These are phyloP conservation scores for Alviniconcha marisindica DNA, from an alignment of 1,140 invertebrate genomes.

Conservation along the genomic window DNA sequence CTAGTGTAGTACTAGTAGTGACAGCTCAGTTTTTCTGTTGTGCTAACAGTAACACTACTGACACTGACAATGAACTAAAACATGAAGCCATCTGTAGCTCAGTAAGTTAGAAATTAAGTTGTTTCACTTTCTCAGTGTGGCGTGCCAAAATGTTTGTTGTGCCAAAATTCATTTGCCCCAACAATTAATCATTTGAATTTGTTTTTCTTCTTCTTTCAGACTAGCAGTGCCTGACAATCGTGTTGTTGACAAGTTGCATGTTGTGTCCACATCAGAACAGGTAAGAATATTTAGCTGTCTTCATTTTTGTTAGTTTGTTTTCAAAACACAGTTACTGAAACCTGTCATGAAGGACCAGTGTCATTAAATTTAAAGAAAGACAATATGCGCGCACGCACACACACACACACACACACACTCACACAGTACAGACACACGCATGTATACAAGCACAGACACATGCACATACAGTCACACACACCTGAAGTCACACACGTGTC, in stretches of 20 bases:
- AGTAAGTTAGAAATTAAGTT: background rate
- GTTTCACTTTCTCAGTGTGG: background rate
- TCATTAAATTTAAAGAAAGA: background rate
- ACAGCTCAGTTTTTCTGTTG: background rate
- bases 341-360: background rate
- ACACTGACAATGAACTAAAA: background rate
- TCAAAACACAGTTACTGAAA: background rate
- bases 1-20: too few species aligned
- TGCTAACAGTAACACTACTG: background rate
- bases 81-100: background rate
- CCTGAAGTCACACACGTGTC: too few species aligned
- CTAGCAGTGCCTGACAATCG: background rate
- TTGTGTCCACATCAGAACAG: constrained; percentile 39
- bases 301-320: background rate
- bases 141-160: background rate
- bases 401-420: too few species aligned
- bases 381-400: too few species aligned
- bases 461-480: too few species aligned
- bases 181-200: background rate
- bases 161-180: background rate
- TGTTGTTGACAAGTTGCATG: constrained; percentile 40
- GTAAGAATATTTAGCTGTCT: background rate
- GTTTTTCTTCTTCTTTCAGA: constrained; percentile 21
- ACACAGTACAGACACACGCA: too few species aligned
- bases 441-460: too few species aligned